phyloP scores from a whole-genome alignment of 2,113 vertebrate species.

The Grammomys dolichurus region DNA sequence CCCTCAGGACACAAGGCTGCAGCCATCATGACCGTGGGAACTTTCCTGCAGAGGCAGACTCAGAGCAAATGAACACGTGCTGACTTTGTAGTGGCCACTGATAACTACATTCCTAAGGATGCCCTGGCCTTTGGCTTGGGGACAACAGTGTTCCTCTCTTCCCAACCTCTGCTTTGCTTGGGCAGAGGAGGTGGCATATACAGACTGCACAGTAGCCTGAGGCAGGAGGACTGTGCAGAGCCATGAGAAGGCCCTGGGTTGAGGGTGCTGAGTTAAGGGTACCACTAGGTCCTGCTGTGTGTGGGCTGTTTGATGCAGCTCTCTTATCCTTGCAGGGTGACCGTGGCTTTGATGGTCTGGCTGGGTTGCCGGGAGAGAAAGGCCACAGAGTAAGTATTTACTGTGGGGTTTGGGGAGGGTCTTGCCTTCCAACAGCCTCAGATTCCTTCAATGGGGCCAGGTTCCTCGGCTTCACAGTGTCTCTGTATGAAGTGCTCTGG shows the following conservation, averaged over 20 bases:
- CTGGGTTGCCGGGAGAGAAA: constrained; percentile 97
- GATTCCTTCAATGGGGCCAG: fast-evolving
- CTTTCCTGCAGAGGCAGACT: neutral
- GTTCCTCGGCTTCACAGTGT: fast-evolving
- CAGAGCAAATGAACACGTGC: fast-evolving
- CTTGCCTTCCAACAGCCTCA: neutral
- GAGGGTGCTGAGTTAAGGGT: fast-evolving
- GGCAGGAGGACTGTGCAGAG: fast-evolving
- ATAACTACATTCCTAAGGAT: fast-evolving
- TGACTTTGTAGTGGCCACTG: fast-evolving
- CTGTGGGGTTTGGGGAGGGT: fast-evolving
- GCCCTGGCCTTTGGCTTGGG: fast-evolving
- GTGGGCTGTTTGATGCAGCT: fast-evolving
- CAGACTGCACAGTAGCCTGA: fast-evolving
- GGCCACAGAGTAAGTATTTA: constrained; percentile 93
- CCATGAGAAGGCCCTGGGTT: neutral
- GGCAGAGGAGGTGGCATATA: neutral
- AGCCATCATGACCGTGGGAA: fast-evolving
- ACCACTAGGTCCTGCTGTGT: fast-evolving
- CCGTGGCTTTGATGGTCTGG: constrained; percentile 96
- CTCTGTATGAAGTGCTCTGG: fast-evolving
- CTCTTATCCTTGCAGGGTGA: constrained; percentile 90
- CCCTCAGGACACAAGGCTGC: neutral
- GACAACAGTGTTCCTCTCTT: fast-evolving
- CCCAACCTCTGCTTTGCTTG: neutral